Base-by-base conservation (phyloP, 2,888 invertebrate species). In the Orthonevra nobilis region DNA sequence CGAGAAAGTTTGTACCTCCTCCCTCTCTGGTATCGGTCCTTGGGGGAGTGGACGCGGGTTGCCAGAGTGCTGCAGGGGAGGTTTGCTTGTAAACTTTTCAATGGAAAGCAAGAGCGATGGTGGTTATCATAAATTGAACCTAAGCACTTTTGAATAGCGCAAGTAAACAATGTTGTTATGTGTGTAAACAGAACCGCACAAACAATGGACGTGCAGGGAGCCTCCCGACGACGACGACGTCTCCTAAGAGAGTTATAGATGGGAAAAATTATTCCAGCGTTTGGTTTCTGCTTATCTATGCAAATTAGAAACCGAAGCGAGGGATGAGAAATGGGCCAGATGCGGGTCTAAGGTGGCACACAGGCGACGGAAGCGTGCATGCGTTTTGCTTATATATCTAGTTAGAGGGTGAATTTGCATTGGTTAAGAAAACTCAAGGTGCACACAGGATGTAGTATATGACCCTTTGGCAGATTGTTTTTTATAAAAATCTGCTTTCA, bases 81-180 rank as follows among this genome's bases (percentile, higher is more conserved):
- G 44, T 36, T n/a, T 28, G n/a, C 36, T 17, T 7, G n/a, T 12
- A 66, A 60, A 52, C 50, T 52, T 66, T 60, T 42, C 64, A 73
- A 46, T 26, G 34, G 20, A 60, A 34, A 54, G n/a, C 40, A 46
- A n/a, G 6, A 26, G 56, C 48, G 48, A 64, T 42, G 42, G 30
- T 23, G 58, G 70, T 70, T 60, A 46, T 70, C 77, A 77, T 70
- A 77, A 77, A 70, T 70, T 60, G 70, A 44, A 74, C 74, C 54
- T 54, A 50, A 70, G 77, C 32, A 64, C 70, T 61, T 68, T 52
- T 28, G 32, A 46, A 70, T 46, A 48, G 60, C 64, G 38, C 38
- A 64, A 46, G 70, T 60, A 70, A 77, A 70, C 70, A 77, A 58
- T 28, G 64, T 58, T 60, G 64, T 64, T 70, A 70, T 46, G 34